Evolutionary conservation across 2,797 vertebrate species (phyloP), one percentile per base, ranked within the genome.

Genomic region (Thripadectes ignobilis): DNA sequence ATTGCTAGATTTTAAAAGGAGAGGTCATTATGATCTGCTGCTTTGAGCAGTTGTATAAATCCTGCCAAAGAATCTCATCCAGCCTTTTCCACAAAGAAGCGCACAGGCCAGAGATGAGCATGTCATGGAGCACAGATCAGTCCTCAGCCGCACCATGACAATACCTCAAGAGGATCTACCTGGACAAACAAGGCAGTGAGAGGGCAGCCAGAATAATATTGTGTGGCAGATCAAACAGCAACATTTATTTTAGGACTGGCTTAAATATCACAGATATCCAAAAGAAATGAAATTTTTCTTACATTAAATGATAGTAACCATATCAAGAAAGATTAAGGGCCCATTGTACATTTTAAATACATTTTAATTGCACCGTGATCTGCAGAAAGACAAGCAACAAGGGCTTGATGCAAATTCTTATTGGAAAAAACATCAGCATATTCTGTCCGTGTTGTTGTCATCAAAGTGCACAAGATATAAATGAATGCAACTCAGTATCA

Each of bases 41-140:
- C n/a, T 83, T 71, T 67, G 29, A 89, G 1, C 6, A 39, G 29
- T 12, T 66, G 22, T n/a, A 48, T 36, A 55, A 61, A 66, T 27
- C 43, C 38, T 15, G 7, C 10, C 5, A 7, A 76, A 43, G 49
- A 91, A 75, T 23, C 15, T 79, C 36, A 79, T 4, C 5, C 5
- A 4, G 5, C 20, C 15, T 22, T 72, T 65, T 65, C 78, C 55
- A 79, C 36, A 57, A n/a, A 55, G 36, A 93, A 78, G 41, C n/a
- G 12, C 58, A 39, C 0, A 0, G 38, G 19, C 7, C 65, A 82
- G 51, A 49, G 43, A 61, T 2, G 7, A 30, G 7, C n/a, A 65
- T 9, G 32, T 16, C 20, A 23, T 1, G 2, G 12, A 36, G 34
- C 27, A 82, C 27, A 46, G 48, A 74, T 8, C 3, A 1, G 19